Conservation (phyloP, 2,888 invertebrate species). For the Calameuta pallipes region DNA sequence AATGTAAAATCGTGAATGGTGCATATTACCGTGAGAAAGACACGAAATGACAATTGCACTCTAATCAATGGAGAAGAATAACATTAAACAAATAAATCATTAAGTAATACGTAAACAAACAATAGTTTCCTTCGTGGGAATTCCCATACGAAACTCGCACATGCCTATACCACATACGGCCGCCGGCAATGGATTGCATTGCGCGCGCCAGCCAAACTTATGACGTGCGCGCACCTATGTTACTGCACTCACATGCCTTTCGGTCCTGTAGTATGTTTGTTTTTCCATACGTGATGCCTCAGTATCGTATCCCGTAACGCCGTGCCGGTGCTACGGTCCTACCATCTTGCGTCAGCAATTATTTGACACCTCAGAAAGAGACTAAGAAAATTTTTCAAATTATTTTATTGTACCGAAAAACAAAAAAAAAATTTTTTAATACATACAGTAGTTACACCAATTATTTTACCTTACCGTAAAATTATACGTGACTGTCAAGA, state of each 20-base stretch:
- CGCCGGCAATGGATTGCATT: slow-evolving; percentile 29
- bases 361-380: neutral
- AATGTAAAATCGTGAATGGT: neutral
- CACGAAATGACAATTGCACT: neutral
- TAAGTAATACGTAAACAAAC: slow-evolving; percentile 14
- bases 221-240: neutral
- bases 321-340: slow-evolving; percentile 26
- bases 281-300: slow-evolving; percentile 27
- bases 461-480: neutral
- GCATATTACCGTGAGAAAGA: neutral
- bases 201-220: slow-evolving; percentile 63
- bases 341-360: slow-evolving; percentile 5
- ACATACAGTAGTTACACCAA: neutral
- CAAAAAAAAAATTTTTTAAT: neutral
- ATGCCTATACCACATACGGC: neutral
- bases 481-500: neutral
- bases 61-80: neutral
- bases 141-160: slow-evolving; percentile 33
- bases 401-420: neutral
- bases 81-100: slow-evolving; percentile 13
- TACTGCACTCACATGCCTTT: neutral
- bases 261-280: slow-evolving; percentile 25
- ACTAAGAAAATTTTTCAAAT: neutral
- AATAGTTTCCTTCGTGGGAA: slow-evolving; percentile 34
- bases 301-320: slow-evolving; percentile 34